Percentiles rank a stretch among this genome's conserved stretches.
Conservation (phyloP, 1,140 invertebrate genomes). For the Fopius arisanus region DNA sequence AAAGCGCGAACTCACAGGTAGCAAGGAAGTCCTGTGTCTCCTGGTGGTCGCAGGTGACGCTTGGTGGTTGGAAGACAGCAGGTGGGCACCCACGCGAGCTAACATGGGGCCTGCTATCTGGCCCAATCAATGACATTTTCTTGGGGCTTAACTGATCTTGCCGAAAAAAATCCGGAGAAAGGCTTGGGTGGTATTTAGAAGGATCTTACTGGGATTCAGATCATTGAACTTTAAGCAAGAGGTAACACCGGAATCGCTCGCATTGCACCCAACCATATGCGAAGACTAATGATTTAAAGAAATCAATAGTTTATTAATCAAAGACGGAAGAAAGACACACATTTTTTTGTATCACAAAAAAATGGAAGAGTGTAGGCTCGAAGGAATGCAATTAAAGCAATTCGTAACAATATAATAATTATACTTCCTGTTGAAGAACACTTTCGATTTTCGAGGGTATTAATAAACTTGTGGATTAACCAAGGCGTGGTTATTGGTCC, state of each 20-base stretch:
- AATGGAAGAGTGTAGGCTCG: too few relatives aligned
- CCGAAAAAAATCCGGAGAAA: background rate
- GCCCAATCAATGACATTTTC: background rate
- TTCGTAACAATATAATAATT: too few relatives aligned
- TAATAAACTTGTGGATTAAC: background rate
- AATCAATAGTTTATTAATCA: too few relatives aligned
- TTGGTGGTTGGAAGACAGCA: slow-evolving; percentile 29
- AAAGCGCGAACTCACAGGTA: slow-evolving; percentile 35
- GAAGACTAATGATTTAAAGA: too few relatives aligned
- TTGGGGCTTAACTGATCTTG: background rate
- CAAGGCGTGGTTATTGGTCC: background rate
- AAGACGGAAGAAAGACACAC: too few relatives aligned
- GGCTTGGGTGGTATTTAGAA: background rate
- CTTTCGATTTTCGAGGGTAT: too few relatives aligned
- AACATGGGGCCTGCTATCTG: background rate
- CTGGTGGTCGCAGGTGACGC: slow-evolving; percentile 57
- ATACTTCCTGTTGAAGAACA: too few relatives aligned
- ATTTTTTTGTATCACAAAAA: too few relatives aligned
- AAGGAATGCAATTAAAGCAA: too few relatives aligned
- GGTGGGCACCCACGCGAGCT: slow-evolving; percentile 14
- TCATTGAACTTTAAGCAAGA: background rate
- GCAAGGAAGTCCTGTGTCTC: slow-evolving; percentile 48
- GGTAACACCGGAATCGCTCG: background rate
- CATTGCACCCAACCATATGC: too few relatives aligned
- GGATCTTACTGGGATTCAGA: background rate